These are phyloP conservation scores for Trichonephila inaurata DNA, from an alignment of 1,140 invertebrate species.

Conservation along the genomic window DNA sequence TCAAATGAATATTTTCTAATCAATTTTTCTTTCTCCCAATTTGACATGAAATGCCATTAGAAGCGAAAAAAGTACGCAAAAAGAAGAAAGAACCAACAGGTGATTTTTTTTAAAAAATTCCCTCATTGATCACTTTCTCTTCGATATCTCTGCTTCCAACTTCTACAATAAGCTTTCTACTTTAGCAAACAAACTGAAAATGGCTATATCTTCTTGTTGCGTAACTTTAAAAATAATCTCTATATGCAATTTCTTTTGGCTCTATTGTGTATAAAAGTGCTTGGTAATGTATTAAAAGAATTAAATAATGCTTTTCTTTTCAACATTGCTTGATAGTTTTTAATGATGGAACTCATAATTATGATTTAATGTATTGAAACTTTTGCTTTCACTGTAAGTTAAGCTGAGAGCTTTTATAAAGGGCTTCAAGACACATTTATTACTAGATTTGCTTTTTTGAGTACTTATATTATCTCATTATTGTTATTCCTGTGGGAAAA, in stretches of 20 bases:
- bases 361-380: no score
- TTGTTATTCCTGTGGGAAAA: no score
- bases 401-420: no score
- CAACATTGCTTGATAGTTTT: neutral
- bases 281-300: neutral
- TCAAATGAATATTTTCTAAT: constrained; percentile 51
- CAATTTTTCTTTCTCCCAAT: constrained; percentile 49
- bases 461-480: no score
- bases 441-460: no score
- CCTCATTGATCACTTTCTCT: constrained; percentile 3
- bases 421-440: no score
- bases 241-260: neutral
- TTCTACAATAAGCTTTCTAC: neutral
- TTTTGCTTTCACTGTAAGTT: no score
- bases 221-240: no score
- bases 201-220: neutral
- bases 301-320: neutral
- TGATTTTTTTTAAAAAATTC: constrained; percentile 62
- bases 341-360: no score
- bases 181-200: neutral
- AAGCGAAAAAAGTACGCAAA: constrained; percentile 78
- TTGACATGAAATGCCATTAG: constrained; percentile 39
- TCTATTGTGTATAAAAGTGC: neutral
- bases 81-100: constrained; percentile 77
- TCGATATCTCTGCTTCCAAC: neutral